Evolutionary conservation across 1,140 invertebrate genomes (phyloP).

Genomic region (Cyclargus thomasi): DNA sequence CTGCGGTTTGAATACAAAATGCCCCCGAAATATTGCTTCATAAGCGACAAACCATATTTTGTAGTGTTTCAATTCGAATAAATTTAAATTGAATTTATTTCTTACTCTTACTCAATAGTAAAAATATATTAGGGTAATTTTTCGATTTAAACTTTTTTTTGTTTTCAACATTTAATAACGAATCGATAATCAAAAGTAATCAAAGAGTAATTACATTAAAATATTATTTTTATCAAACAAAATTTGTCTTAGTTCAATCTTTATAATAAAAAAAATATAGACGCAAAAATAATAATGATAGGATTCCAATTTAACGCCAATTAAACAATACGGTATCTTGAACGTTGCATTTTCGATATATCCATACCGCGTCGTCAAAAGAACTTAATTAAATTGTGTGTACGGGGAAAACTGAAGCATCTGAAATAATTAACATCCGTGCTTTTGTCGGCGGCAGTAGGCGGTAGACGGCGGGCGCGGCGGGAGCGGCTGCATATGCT

Average conservation of each 20-base stretch:
- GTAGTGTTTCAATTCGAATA: constrained; percentile 16
- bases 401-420: constrained; percentile 4
- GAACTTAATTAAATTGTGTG: constrained; percentile 9
- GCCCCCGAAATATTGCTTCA: constrained; percentile 36
- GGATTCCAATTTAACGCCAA: background rate
- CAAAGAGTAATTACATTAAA: too few relatives aligned
- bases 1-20: constrained; percentile 54
- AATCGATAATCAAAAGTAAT: too few relatives aligned
- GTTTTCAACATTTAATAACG: too few relatives aligned
- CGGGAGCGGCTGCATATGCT: constrained; percentile 47
- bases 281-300: background rate
- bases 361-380: background rate
- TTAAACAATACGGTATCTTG: background rate
- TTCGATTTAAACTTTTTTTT: too few relatives aligned
- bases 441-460: constrained; percentile 40
- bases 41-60: constrained; percentile 36
- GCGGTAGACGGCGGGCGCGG: constrained; percentile 26
- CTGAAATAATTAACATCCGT: constrained; percentile 5
- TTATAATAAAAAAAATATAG: background rate
- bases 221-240: too few relatives aligned
- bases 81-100: background rate
- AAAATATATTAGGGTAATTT: too few relatives aligned
- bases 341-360: background rate
- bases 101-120: background rate
- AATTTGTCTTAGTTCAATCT: background rate